Base-by-base conservation (phyloP, 2,888 invertebrate genomes). In the Amitus sp. region DNA sequence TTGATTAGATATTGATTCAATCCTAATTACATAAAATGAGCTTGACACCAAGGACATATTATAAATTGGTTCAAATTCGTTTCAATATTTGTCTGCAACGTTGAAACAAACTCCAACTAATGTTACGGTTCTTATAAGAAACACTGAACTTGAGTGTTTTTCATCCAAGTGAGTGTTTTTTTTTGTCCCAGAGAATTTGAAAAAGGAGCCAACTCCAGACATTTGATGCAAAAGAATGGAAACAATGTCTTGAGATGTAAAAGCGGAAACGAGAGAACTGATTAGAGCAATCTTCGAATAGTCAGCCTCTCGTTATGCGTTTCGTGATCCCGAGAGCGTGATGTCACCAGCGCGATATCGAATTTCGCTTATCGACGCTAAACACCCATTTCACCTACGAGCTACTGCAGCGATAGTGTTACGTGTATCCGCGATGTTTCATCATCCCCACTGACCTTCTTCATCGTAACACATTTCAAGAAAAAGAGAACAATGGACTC, bases 341-440 rank as follows among this genome's bases (percentile, higher is more conserved):
- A 80, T 74, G 79, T 81, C 81, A 81, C 68, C 64, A 45, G 33
- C 48, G 42, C 52, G 74, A 53, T 74, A 75, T 80, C 73, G 70
- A 69, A 77, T 82, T 80, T 79, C 80, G 79, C 81, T 79, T 79
- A 80, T 81, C 76, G 70, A 65, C 68, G 71, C 70, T 69, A 68
- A 71, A 72, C 65, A 63, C 67, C 65, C 71, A 69, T 69, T 74
- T 75, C 68, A 66, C 69, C 70, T 69, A 70, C 69, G 72, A 75
- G 70, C 65, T 64, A 60, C 57, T 52, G 65, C 56, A 58, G 49
- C 34, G 40, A 62, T 62, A 59, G 60, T 50, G 67, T 67, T 58
- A 63, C 67, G 63, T 64, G 64, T 56, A 62, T 60, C 47, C 66
- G 68, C 70, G 71, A 72, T 72, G 71, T 78, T 78, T 78, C 75